phyloP scores from a whole-genome alignment of 2,888 invertebrate species.

The Leptopterna dolabrata region DNA sequence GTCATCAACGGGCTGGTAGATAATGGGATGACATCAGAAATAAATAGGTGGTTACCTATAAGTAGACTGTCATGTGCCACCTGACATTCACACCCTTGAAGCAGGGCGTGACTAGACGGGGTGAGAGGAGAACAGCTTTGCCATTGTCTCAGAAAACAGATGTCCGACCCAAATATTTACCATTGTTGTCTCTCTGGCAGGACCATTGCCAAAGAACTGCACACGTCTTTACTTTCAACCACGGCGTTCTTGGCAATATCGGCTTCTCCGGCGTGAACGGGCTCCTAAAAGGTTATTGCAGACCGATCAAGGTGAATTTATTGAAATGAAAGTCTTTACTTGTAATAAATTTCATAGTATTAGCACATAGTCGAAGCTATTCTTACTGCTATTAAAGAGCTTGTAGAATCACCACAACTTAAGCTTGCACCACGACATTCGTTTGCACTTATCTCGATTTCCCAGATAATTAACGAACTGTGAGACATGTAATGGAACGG shows the following conservation, averaged over 20 bases:
- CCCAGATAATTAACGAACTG: too few relatives aligned
- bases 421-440: too few relatives aligned
- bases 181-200: slow-evolving; percentile 25
- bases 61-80: slow-evolving; percentile 20
- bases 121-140: slow-evolving; percentile 37
- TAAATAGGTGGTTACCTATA: background rate
- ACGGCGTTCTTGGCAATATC: background rate
- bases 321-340: background rate
- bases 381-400: too few relatives aligned
- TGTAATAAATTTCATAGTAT: too few relatives aligned
- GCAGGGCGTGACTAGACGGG: slow-evolving; percentile 17
- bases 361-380: too few relatives aligned
- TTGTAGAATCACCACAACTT: too few relatives aligned
- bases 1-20: background rate
- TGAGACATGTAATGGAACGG: too few relatives aligned
- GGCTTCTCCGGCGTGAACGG: background rate
- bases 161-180: slow-evolving; percentile 52
- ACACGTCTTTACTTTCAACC: background rate
- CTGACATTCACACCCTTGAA: slow-evolving; percentile 51
- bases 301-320: background rate
- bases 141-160: slow-evolving; percentile 41
- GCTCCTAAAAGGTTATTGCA: background rate
- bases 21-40: background rate
- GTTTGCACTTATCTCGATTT: too few relatives aligned
- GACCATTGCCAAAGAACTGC: background rate